Base-by-base conservation (phyloP, 2,113 vertebrate species). In the Todiramphus saurophagus region DNA sequence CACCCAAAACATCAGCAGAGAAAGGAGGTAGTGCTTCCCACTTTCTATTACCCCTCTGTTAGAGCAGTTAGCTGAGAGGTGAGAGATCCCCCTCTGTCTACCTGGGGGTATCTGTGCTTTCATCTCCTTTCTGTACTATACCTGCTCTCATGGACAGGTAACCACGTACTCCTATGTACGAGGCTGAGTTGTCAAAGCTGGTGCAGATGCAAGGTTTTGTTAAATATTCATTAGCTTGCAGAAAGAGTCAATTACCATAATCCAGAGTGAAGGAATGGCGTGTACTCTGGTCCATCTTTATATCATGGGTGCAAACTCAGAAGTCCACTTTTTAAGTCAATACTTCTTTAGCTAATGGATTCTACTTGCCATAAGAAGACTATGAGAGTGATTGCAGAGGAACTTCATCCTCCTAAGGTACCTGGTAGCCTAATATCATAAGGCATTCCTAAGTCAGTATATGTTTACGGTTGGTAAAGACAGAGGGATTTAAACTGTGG, bases 1-100 rank as follows among this genome's bases (percentile, higher is more conserved):
- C 35, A n/a, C 20, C 16, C 37, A 20, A 39, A 83, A 33, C 7
- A 37, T 8, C 50, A 48, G 18, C 62, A 43, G 58, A 37, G 60
- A 37, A 46, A 19, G 62, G 21, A 72, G 11, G 31, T 4, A 31
- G 16, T 0, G 0, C 31, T 84, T 92, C 46, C 19, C 1, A 0
- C 41, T 92, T 66, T 33, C 15, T 23, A 0, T 27, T 50, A 5
- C 11, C 21, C 5, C 0, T 1, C n/a, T 48, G 46, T 24, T 16
- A 7, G 16, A 78, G 51, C 43, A 46, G 31, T 25, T 83, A 28
- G 48, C 16, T 75, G 48, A n/a, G 30, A 46, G 21, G 33, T 37
- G 16, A 69, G 30, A 35, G 59, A 16, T 58, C 17, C 23, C 12
- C 8, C 14, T 66, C 27, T 23, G 55, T 76, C 67, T n/a, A 1